These are phyloP conservation scores for Melitaea cinxia DNA, from an alignment of 1,140 invertebrate species.

Conservation along the genomic window DNA sequence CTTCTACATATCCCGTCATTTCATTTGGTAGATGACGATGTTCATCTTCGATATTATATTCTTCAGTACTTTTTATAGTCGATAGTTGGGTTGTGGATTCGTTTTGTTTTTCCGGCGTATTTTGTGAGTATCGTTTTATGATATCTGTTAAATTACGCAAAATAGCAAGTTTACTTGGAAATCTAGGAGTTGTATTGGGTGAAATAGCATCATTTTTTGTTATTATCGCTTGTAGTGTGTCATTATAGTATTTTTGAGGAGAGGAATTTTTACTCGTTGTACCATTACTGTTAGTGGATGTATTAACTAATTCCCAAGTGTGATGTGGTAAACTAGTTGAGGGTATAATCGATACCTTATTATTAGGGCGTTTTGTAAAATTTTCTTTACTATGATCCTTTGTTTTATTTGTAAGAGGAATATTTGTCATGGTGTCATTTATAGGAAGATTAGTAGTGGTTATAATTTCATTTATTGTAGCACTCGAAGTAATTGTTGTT, in stretches of 20 bases:
- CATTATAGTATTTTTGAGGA: slow-evolving; percentile 77
- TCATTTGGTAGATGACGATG: slow-evolving; percentile 48
- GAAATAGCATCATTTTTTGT: slow-evolving; percentile 75
- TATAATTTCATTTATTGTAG: slow-evolving; percentile 33
- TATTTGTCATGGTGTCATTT: slow-evolving; percentile 23
- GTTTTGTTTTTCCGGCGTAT: slow-evolving; percentile 40
- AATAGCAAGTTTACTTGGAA: slow-evolving; percentile 69
- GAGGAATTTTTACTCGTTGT: slow-evolving; percentile 63
- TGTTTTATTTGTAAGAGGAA: slow-evolving; percentile 36
- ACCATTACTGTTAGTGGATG: slow-evolving; percentile 68
- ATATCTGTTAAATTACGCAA: slow-evolving; percentile 73
- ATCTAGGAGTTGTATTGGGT: slow-evolving; percentile 76
- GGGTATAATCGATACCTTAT: slow-evolving; percentile 76
- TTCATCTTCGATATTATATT: slow-evolving; percentile 42
- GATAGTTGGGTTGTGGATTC: slow-evolving; percentile 20
- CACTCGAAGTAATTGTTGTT: slow-evolving; percentile 36
- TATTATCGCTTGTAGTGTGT: slow-evolving; percentile 79
- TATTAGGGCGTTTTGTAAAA: slow-evolving; percentile 69
- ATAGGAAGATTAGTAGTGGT: slow-evolving; percentile 28
- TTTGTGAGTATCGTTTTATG: slow-evolving; percentile 67
- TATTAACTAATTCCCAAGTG: slow-evolving; percentile 78
- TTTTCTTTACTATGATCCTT: slow-evolving; percentile 58
- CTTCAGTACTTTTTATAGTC: slow-evolving; percentile 13
- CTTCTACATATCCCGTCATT: slow-evolving; percentile 68
- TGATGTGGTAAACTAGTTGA: slow-evolving; percentile 67